Evolutionary conservation across 2,113 vertebrate species (phyloP).

Genomic region (Theristicus caerulescens): DNA sequence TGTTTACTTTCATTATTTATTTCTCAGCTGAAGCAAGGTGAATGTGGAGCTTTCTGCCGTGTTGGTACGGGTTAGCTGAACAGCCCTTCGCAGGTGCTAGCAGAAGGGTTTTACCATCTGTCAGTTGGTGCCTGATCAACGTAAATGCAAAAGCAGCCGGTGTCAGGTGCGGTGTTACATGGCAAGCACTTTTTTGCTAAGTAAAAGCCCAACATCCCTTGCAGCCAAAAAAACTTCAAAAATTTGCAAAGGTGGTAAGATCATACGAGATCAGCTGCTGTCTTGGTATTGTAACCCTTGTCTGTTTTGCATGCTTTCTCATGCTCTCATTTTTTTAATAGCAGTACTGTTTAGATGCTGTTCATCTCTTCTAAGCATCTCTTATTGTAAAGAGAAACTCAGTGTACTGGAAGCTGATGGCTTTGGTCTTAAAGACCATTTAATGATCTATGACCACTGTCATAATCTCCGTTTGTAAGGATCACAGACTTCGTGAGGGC

Average conservation of each 20-base stretch:
- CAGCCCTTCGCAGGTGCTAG: not conserved
- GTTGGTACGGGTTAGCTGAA: not conserved
- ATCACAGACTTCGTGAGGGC: not conserved
- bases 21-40: not conserved
- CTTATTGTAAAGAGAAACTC: not conserved
- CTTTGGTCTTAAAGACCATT: not conserved
- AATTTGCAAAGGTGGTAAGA: not conserved
- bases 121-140: fast-evolving
- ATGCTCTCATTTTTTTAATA: not conserved
- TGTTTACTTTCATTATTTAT: not conserved
- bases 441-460: not conserved
- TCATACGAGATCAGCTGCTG: fast-evolving
- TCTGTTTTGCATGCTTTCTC: not conserved
- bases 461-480: not conserved
- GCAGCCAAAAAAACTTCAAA: not conserved
- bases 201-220: not conserved
- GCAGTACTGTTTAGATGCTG: not conserved
- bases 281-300: not conserved
- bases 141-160: not conserved
- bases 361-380: not conserved
- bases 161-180: not conserved
- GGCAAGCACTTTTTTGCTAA: not conserved
- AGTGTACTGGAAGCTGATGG: not conserved
- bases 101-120: not conserved
- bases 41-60: not conserved